These are phyloP conservation scores for Drosophila pseudotakahashii DNA, from an alignment of 2,888 invertebrate species.

Conservation along the genomic window DNA sequence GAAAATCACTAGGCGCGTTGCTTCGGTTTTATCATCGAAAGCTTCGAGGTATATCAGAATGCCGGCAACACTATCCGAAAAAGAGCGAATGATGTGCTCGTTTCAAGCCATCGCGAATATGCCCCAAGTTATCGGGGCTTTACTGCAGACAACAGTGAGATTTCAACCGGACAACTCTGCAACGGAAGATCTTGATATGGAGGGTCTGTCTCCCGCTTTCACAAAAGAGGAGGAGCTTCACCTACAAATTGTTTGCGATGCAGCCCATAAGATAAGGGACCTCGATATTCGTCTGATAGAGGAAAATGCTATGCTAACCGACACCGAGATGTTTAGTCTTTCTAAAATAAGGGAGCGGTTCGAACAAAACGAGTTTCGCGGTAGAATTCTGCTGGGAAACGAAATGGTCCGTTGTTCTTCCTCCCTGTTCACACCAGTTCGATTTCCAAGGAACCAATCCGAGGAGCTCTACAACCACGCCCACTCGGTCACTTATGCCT, in stretches of 20 bases:
- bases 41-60: slow-evolving; percentile 80
- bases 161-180: slow-evolving; percentile 49
- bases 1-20: slow-evolving; percentile 77
- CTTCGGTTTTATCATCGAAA: slow-evolving; percentile 73
- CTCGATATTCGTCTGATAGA: slow-evolving; percentile 66
- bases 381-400: slow-evolving; percentile 74
- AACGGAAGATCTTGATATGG: slow-evolving; percentile 4
- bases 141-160: slow-evolving; percentile 65
- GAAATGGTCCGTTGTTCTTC: slow-evolving; percentile 65
- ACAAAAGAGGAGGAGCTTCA: slow-evolving; percentile 53
- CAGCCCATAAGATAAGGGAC: slow-evolving; percentile 76
- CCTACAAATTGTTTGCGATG: slow-evolving; percentile 77
- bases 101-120: slow-evolving; percentile 75
- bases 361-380: slow-evolving; percentile 81
- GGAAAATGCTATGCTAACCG: slow-evolving; percentile 45
- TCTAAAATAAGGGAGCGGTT: slow-evolving; percentile 79
- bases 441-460: slow-evolving; percentile 52
- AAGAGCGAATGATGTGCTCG: slow-evolving; percentile 74
- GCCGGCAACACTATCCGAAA: slow-evolving; percentile 80
- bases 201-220: slow-evolving; percentile 3
- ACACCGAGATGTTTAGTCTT: slow-evolving; percentile 65
- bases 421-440: slow-evolving; percentile 74
- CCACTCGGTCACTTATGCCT: slow-evolving; percentile 67
- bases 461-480: slow-evolving; percentile 76
- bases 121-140: slow-evolving; percentile 79